Evolutionary conservation across 1,140 invertebrate species (phyloP).

Genomic region (Octopus bimaculoides): DNA sequence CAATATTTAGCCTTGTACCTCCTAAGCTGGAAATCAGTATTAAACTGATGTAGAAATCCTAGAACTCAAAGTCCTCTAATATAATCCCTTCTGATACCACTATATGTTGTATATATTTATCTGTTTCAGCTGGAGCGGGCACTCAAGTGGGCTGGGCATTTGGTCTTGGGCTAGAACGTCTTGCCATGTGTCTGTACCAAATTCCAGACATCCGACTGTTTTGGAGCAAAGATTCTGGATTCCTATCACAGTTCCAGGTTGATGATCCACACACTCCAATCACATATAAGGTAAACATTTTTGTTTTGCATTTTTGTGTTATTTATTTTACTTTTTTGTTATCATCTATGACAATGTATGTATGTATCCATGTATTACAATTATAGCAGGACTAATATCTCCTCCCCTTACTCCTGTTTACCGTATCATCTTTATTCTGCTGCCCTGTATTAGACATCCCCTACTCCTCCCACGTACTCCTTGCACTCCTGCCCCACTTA

Average conservation of each 20-base stretch:
- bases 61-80: no score
- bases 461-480: no score
- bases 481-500: no score
- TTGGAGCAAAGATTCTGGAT: constrained; percentile 87
- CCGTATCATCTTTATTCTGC: no score
- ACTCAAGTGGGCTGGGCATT: constrained; percentile 97
- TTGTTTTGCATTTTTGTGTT: background rate
- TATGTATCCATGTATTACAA: no score
- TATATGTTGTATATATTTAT: background rate
- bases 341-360: background rate
- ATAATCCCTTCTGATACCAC: no score
- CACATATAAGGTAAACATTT: constrained; percentile 64
- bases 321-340: constrained; percentile 13
- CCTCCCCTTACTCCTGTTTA: no score
- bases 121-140: constrained; percentile 67
- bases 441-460: no score
- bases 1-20: no score
- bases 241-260: constrained; percentile 85
- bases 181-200: constrained; percentile 93
- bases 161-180: constrained; percentile 90
- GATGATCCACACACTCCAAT: constrained; percentile 67
- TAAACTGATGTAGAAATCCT: no score
- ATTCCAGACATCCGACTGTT: constrained; percentile 97
- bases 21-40: no score
- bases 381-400: no score